Evolutionary conservation across 2,797 vertebrate genomes (phyloP), one percentile per base, ranked within the genome.

Genomic region (Anguilla megastoma): DNA sequence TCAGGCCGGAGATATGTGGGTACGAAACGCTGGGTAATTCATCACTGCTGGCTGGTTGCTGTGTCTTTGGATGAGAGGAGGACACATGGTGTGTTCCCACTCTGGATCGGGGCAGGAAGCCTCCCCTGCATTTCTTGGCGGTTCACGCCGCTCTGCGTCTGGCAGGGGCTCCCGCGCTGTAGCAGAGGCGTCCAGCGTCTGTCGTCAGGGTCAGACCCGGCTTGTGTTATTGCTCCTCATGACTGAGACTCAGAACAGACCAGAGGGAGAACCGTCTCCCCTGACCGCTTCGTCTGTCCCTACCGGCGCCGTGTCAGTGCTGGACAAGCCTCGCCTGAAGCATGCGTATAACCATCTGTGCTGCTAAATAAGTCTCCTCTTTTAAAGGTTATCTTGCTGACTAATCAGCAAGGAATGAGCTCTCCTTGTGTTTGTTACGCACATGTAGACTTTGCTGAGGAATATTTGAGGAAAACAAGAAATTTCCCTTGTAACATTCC

Each of bases 91-190:
- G 86, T 95, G 95, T 96, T 96, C 95, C 95, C 93, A 92, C 90
- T 93, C 91, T 87, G 91, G 87, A 91, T 93, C 92, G 88, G 87
- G 87, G 91, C 91, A 95, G 95, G 95, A 96, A 96, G 91, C 95
- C 95, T 96, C 95, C 95, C 93, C 93, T 95, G 94, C 95, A 95
- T 94, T 94, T 95, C 92, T 94, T 95, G 94, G 58, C 88, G 82
- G 91, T 94, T 93, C 88, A 91, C 86, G 87, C 89, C 89, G 88
- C 89, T 88, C 84, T 86, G 82, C 10, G 50, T 93, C 91, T 93
- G 89, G 33, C 88, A 41, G 91, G 89, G 89, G 87, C 83, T 82
- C 88, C 3, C 76, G 30, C 36, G 41, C 7, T 89, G 76, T 86
- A 88, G 76, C 84, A 89, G 90, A 91, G 86, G 86, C 85, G 89